Conservation (phyloP, 2,888 invertebrate species). For the Arge pagana region DNA sequence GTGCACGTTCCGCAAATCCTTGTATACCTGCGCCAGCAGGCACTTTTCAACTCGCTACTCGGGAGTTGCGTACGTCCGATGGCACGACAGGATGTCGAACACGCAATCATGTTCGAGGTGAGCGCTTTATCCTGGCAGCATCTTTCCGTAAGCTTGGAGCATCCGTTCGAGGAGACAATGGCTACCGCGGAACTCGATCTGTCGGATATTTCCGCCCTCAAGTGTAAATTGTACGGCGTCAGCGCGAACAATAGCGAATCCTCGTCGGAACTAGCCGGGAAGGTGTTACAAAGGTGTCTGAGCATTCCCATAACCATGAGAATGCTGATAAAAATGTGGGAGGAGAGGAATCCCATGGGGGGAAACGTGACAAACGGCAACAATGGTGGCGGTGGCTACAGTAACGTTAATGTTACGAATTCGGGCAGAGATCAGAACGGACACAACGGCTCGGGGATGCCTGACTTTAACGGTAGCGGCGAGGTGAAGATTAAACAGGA, state of each 20-base stretch:
- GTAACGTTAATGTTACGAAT: slow-evolving; percentile 32
- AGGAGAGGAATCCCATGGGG: slow-evolving; percentile 67
- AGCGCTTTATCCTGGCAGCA: slow-evolving; percentile 88
- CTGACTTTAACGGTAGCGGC: slow-evolving; percentile 49
- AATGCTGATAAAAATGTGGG: slow-evolving; percentile 84
- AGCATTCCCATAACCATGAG: slow-evolving; percentile 93
- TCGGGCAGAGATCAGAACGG: slow-evolving; percentile 46
- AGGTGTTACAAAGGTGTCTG: slow-evolving; percentile 83
- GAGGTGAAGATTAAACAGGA: slow-evolving; percentile 57
- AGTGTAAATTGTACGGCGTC: slow-evolving; percentile 74
- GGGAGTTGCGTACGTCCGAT: slow-evolving; percentile 86
- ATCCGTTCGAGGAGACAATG: slow-evolving; percentile 90
- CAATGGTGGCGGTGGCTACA: slow-evolving; percentile 33
- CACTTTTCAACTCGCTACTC: slow-evolving; percentile 87
- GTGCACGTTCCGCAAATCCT: slow-evolving; percentile 89
- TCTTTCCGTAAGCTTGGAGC: slow-evolving; percentile 88
- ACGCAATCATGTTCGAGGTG: slow-evolving; percentile 88
- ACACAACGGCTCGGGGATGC: slow-evolving; percentile 49
- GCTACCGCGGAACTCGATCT: slow-evolving; percentile 91
- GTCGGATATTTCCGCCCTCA: slow-evolving; percentile 76
- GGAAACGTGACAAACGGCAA: slow-evolving; percentile 58
- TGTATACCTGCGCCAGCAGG: slow-evolving; percentile 83
- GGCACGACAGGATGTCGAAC: slow-evolving; percentile 76
- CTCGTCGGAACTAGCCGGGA: slow-evolving; percentile 64
- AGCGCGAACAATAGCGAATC: slow-evolving; percentile 56